phyloP scores from a whole-genome alignment of 2,113 vertebrate genomes.

The Anhinga anhinga region DNA sequence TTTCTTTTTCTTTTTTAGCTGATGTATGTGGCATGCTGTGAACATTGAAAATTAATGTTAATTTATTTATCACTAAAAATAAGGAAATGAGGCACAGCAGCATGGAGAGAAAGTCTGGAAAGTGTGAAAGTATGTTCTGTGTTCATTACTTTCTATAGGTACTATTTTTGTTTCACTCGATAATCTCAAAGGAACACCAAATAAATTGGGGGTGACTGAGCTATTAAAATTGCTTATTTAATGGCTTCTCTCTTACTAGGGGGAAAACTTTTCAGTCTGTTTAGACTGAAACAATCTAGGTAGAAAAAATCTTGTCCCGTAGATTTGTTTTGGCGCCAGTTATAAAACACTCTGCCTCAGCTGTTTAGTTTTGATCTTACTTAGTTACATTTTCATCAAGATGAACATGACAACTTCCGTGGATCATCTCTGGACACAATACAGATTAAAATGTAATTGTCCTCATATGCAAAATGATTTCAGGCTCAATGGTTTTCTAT shows the following conservation, averaged over 20 bases:
- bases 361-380: conserved; percentile 69
- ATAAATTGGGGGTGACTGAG: conserved; percentile 65
- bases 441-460: neutral
- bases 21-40: neutral
- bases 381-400: conserved; percentile 52
- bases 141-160: conserved; percentile 4
- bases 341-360: conserved; percentile 62
- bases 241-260: conserved; percentile 50
- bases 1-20: neutral
- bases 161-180: conserved; percentile 60
- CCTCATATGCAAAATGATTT: neutral
- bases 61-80: conserved; percentile 56
- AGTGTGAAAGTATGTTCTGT: conserved; percentile 36
- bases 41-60: conserved; percentile 35
- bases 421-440: conserved; percentile 23
- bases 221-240: conserved; percentile 71
- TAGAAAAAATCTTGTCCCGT: conserved; percentile 68
- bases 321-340: conserved; percentile 63
- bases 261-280: conserved; percentile 69
- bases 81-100: conserved; percentile 26
- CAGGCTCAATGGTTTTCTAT: neutral
- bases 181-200: conserved; percentile 64
- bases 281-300: conserved; percentile 74
- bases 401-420: neutral
- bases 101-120: conserved; percentile 5